phyloP scores from a whole-genome alignment of 2,888 invertebrate species.

The Sisyra nigra region DNA sequence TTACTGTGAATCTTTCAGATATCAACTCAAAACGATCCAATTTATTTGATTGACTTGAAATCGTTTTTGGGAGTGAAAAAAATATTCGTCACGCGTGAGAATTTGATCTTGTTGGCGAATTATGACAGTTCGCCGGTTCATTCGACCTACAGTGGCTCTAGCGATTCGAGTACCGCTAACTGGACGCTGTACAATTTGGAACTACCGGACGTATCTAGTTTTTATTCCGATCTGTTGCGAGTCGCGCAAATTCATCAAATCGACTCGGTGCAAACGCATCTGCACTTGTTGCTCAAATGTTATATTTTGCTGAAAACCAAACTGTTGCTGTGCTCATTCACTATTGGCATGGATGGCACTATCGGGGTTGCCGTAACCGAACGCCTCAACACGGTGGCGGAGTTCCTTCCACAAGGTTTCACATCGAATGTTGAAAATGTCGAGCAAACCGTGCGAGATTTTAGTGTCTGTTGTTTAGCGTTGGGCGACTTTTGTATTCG shows the following conservation, averaged over 20 bases:
- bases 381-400: too few relatives aligned
- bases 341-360: slow-evolving; percentile 19
- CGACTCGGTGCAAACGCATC: slow-evolving; percentile 48
- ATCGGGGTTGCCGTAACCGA: slow-evolving; percentile 18
- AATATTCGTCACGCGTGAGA: slow-evolving; percentile 30
- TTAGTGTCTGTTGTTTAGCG: too few relatives aligned
- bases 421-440: too few relatives aligned
- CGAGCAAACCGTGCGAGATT: too few relatives aligned
- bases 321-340: slow-evolving; percentile 25
- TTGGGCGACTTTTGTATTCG: too few relatives aligned
- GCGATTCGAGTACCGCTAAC: slow-evolving; percentile 25
- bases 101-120: slow-evolving; percentile 38
- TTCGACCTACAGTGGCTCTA: slow-evolving; percentile 23
- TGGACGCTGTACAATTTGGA: slow-evolving; percentile 63
- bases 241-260: slow-evolving; percentile 46
- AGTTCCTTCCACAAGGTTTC: too few relatives aligned
- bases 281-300: slow-evolving; percentile 55
- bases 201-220: slow-evolving; percentile 41
- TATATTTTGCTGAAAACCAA: slow-evolving; percentile 44
- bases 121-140: slow-evolving; percentile 36
- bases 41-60: slow-evolving; percentile 48
- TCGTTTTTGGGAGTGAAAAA: slow-evolving; percentile 48
- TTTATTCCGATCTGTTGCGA: slow-evolving; percentile 53
- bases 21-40: slow-evolving; percentile 39
- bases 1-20: slow-evolving; percentile 14